A percentile compares a stretch with the other conserved stretches of the same genome.
phyloP scores from a whole-genome alignment of 2,797 vertebrate genomes.

The Smutsia gigantea region DNA sequence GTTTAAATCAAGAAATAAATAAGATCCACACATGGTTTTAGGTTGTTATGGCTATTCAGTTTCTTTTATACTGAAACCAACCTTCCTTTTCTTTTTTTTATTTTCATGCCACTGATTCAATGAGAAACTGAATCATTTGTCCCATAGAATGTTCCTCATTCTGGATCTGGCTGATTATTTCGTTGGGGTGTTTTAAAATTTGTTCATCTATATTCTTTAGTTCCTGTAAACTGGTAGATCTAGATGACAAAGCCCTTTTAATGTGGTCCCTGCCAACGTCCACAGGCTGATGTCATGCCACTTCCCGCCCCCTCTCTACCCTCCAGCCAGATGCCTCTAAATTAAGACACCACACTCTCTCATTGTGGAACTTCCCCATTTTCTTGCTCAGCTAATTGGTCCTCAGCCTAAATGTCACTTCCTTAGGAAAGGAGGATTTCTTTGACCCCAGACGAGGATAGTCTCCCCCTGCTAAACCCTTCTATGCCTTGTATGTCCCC shows the following conservation, averaged over 20 bases:
- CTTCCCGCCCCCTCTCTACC: not conserved
- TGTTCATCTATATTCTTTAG: not conserved
- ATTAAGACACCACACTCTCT: not conserved
- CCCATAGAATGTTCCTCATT: not conserved
- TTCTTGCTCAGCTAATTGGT: constrained; percentile 36
- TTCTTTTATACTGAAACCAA: not conserved
- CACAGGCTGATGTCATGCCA: not conserved
- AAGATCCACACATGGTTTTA: not conserved
- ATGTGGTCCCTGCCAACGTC: not conserved
- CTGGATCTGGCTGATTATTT: not conserved
- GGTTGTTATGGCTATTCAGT: not conserved
- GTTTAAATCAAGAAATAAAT: constrained; percentile 1
- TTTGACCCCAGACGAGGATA: not conserved
- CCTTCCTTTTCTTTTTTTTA: not conserved
- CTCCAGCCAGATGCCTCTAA: not conserved
- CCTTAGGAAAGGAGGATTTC: not conserved
- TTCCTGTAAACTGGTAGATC: not conserved
- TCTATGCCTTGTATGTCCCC: not conserved
- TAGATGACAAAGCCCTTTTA: not conserved
- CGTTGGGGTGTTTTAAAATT: not conserved
- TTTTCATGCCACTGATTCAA: not conserved
- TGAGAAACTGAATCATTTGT: not conserved
- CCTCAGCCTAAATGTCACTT: not conserved
- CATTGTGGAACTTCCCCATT: constrained; percentile 30
- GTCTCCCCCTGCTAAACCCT: not conserved